phyloP scores from a whole-genome alignment of 2,113 vertebrate species.

The human region DNA sequence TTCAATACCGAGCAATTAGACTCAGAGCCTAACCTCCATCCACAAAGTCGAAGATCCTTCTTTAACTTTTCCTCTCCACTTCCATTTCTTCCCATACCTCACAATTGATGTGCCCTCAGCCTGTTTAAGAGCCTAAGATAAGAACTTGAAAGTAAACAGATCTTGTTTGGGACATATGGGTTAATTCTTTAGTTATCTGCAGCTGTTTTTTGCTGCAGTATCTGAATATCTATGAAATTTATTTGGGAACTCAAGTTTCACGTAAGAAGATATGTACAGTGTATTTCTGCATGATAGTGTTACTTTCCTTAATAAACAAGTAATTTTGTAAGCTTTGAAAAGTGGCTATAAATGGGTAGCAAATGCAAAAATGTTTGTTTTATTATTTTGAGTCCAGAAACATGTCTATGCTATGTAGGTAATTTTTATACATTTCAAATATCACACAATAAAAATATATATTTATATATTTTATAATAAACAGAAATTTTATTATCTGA shows the following conservation, averaged over 20 bases:
- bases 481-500: constrained; percentile 18
- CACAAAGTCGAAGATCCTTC: not conserved
- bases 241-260: not conserved
- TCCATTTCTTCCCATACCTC: not conserved
- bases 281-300: not conserved
- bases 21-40: not conserved
- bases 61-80: not conserved
- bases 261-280: not conserved
- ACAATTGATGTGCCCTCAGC: not conserved
- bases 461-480: not conserved
- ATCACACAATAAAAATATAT: not conserved
- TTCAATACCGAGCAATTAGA: not conserved
- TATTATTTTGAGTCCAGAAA: constrained; percentile 37
- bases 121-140: constrained; percentile 38
- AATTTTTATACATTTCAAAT: not conserved
- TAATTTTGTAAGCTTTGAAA: constrained; percentile 32
- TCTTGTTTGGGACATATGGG: not conserved
- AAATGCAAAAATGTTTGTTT: constrained; percentile 12
- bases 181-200: constrained; percentile 47
- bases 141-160: constrained; percentile 53
- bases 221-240: constrained; percentile 2
- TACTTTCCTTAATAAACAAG: constrained; percentile 36
- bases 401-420: not conserved
- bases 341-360: not conserved
- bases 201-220: constrained; percentile 2